A percentile compares a stretch with the other conserved stretches of the same genome.
Evolutionary conservation across 2,797 vertebrate genomes (phyloP).

Genomic region (Protosalanx chinensis): DNA sequence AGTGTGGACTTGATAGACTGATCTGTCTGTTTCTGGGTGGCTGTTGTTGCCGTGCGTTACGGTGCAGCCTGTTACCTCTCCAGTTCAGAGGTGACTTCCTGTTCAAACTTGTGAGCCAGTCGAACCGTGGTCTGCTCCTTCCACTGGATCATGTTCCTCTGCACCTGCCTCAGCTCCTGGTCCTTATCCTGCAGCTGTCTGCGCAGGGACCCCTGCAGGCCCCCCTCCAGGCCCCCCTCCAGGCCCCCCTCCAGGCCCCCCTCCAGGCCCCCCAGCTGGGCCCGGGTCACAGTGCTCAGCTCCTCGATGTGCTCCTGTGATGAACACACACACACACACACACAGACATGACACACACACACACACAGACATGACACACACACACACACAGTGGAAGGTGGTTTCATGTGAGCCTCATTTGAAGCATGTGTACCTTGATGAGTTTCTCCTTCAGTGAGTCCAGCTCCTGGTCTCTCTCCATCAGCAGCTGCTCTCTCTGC

Average conservation of each 20-base stretch:
- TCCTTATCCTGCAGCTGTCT: constrained; percentile 72
- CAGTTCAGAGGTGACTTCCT: constrained; percentile 67
- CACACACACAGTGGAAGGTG: not conserved
- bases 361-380: not conserved
- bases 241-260: constrained; percentile 27
- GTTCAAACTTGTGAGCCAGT: constrained; percentile 68
- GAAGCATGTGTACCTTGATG: constrained; percentile 55
- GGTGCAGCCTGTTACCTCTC: constrained; percentile 63
- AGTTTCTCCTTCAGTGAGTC: constrained; percentile 61
- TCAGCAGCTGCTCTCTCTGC: constrained; percentile 62
- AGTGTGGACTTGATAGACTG: too few species aligned
- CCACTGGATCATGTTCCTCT: constrained; percentile 69
- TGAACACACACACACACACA: not conserved
- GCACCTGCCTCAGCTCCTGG: constrained; percentile 65
- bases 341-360: not conserved
- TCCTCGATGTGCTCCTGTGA: constrained; percentile 77
- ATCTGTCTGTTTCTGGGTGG: too few species aligned
- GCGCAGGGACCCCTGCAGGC: constrained; percentile 39
- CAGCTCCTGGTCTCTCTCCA: constrained; percentile 59
- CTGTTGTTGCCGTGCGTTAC: not conserved
- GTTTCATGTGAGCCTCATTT: too few species aligned
- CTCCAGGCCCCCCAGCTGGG: constrained; percentile 40
- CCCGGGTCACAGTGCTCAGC: constrained; percentile 63
- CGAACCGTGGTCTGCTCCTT: constrained; percentile 66
- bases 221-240: constrained; percentile 36